A percentile compares a stretch with the other conserved stretches of the same genome.
phyloP scores from a whole-genome alignment of 2,797 vertebrate species.

The Pteropus rufus region DNA sequence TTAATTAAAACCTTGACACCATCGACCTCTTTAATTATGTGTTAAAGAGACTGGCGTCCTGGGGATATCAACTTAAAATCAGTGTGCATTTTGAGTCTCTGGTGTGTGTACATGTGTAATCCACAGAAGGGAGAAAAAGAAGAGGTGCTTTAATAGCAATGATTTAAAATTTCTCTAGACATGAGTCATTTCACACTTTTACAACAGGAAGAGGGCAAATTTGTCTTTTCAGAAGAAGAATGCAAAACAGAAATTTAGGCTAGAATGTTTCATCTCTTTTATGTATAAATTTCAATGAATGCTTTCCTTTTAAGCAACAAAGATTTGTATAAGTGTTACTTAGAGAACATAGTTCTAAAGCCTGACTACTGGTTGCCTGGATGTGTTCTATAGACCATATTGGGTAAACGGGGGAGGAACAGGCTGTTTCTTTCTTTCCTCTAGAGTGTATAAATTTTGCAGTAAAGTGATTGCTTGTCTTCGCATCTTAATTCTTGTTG shows the following conservation, averaged over 20 bases:
- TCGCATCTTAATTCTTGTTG: slow-evolving; percentile 25
- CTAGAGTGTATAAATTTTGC: background rate
- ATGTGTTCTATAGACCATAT: background rate
- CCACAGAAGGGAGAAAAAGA: background rate
- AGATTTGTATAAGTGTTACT: background rate
- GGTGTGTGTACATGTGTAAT: background rate
- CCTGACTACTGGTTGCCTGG: slow-evolving; percentile 38
- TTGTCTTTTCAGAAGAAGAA: slow-evolving; percentile 35
- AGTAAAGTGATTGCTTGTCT: slow-evolving; percentile 36
- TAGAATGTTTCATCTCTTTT: background rate
- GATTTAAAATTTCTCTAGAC: slow-evolving; percentile 11
- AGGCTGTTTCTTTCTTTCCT: background rate
- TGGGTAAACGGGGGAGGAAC: background rate
- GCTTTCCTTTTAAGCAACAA: slow-evolving; percentile 8
- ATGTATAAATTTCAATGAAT: background rate
- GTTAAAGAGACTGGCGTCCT: slow-evolving; percentile 52
- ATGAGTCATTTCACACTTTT: slow-evolving; percentile 16
- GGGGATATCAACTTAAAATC: slow-evolving; percentile 46
- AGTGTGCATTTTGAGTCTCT: slow-evolving; percentile 25
- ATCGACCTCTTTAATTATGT: slow-evolving; percentile 78
- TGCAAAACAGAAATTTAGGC: background rate
- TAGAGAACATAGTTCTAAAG: slow-evolving; percentile 8
- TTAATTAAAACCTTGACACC: slow-evolving; percentile 81
- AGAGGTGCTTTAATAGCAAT: background rate
- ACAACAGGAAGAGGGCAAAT: slow-evolving; percentile 24